Evolutionary conservation across 2,888 invertebrate species (phyloP).

Genomic region (Andrena dorsata): DNA sequence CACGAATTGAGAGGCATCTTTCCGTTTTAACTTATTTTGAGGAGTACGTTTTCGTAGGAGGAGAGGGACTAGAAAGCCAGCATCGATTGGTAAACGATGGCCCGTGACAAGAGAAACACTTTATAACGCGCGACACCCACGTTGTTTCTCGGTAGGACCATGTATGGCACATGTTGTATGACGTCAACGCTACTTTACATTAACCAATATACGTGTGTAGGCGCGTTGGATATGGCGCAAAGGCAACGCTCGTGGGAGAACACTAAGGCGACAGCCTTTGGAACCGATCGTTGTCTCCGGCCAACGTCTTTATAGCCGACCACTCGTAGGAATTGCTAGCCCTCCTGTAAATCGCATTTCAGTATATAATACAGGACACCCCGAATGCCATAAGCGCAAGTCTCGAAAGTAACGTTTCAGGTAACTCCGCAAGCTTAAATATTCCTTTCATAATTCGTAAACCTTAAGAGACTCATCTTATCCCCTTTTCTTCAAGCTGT

Average conservation of each 20-base stretch:
- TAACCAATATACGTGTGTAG: slow-evolving; percentile 81
- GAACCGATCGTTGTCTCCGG: slow-evolving; percentile 58
- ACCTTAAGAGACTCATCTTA: too few species aligned
- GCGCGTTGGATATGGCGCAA: slow-evolving; percentile 80
- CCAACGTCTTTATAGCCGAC: slow-evolving; percentile 13
- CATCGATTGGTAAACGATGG: slow-evolving; percentile 65
- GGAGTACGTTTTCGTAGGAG: slow-evolving; percentile 31
- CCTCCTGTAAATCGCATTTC: neutral
- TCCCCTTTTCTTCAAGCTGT: too few species aligned
- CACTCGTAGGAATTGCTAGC: slow-evolving; percentile 10
- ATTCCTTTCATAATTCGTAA: too few species aligned
- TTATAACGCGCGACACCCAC: slow-evolving; percentile 82
- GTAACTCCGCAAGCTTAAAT: too few species aligned
- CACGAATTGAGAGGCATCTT: neutral
- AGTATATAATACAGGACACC: neutral
- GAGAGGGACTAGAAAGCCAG: slow-evolving; percentile 32
- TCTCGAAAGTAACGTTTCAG: too few species aligned
- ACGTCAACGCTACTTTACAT: slow-evolving; percentile 83
- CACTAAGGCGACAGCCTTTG: slow-evolving; percentile 70
- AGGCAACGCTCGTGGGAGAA: slow-evolving; percentile 82
- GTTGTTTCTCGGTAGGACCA: slow-evolving; percentile 78
- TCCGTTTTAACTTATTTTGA: neutral
- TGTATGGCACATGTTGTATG: slow-evolving; percentile 80
- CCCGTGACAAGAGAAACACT: slow-evolving; percentile 77
- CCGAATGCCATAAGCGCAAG: neutral